These are phyloP conservation scores for Lethrus apterus DNA, from an alignment of 1,140 invertebrate genomes.

Conservation along the genomic window DNA sequence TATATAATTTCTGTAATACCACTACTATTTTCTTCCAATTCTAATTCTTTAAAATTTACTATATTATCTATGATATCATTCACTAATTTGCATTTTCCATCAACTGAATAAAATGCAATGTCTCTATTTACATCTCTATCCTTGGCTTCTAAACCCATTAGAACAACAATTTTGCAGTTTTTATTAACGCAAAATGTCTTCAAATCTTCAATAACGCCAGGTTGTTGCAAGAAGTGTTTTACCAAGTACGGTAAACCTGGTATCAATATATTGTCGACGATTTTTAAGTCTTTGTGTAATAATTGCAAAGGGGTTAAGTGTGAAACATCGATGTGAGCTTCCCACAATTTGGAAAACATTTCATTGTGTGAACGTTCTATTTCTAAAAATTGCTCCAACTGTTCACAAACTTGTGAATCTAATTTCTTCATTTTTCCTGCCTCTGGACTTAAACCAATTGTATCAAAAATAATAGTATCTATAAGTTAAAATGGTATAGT, in stretches of 20 bases:
- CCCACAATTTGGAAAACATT: constrained; percentile 36
- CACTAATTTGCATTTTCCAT: constrained; percentile 15
- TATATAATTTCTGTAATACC: constrained; percentile 34
- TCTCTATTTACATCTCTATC: constrained; percentile 16
- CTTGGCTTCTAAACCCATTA: constrained; percentile 47
- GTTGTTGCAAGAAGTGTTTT: constrained; percentile 45
- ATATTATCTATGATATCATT: constrained; percentile 21
- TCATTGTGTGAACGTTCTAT: constrained; percentile 31
- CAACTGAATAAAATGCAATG: constrained; percentile 22
- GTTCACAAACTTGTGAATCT: constrained; percentile 49
- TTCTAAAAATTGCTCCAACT: constrained; percentile 40
- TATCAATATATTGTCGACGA: constrained; percentile 39
- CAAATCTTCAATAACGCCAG: constrained; percentile 40
- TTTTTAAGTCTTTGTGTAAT: constrained; percentile 45
- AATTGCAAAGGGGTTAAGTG: constrained; percentile 40
- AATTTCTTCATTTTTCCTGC: constrained; percentile 53
- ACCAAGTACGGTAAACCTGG: constrained; percentile 46
- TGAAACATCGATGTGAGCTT: constrained; percentile 42
- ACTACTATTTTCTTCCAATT: constrained; percentile 32
- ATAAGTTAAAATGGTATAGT: constrained; percentile 23
- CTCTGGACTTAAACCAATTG: constrained; percentile 55
- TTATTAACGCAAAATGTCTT: constrained; percentile 42
- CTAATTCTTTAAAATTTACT: constrained; percentile 30
- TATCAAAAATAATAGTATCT: constrained; percentile 72
- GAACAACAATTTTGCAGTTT: constrained; percentile 38